Evolutionary conservation across 2,888 invertebrate genomes (phyloP), one percentile per base, ranked within the genome.

Genomic region (Ormyrus thymus): DNA sequence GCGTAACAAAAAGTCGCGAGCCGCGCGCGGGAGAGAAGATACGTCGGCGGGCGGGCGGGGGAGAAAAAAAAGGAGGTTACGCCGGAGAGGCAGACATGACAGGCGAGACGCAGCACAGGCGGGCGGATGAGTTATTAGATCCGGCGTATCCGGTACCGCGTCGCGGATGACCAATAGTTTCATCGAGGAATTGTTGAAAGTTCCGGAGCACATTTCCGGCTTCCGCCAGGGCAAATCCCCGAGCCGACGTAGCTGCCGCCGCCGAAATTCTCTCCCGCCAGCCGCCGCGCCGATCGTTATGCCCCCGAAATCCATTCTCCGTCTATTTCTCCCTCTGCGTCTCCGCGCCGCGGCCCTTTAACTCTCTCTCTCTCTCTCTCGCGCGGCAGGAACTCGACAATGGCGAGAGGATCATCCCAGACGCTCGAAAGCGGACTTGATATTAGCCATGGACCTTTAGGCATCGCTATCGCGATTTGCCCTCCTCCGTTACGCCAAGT

Each of bases 161-260:
- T 89, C 89, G 89, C 86, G 89, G 89, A 90, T 90, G 90, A 89
- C 90, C 90, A 89, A 90, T 89, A 89, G 90, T 89, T 90, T 90
- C 89, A 89, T 89, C 90, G 89, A 89, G 89, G 89, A 88, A 90
- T 90, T 90, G 90, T 90, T 89, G 89, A 90, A 89, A 89, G 87
- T 90, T 90, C 90, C 90, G 90, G 88, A 87, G 86, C 90, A 90
- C 90, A 90, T 90, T 90, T 90, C 90, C 90, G 87, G 87, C 87
- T 90, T 90, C 90, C 90, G 90, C 46, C 56, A 51, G 56, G 43
- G 66, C 56, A 61, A 29, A n/a, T 48, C 10, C 51, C 50, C 71
- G 29, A 29, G 29, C 29, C 29, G 29, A 4, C 29, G 43, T 29
- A n/a, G 6, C 6, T 8, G 29, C 69, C 43, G 43, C 64, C 10